A percentile compares a stretch with the other conserved stretches of the same genome.
These are phyloP conservation scores for Trachelus stipa DNA, from an alignment of 2,888 invertebrate genomes.

Conservation along the genomic window DNA sequence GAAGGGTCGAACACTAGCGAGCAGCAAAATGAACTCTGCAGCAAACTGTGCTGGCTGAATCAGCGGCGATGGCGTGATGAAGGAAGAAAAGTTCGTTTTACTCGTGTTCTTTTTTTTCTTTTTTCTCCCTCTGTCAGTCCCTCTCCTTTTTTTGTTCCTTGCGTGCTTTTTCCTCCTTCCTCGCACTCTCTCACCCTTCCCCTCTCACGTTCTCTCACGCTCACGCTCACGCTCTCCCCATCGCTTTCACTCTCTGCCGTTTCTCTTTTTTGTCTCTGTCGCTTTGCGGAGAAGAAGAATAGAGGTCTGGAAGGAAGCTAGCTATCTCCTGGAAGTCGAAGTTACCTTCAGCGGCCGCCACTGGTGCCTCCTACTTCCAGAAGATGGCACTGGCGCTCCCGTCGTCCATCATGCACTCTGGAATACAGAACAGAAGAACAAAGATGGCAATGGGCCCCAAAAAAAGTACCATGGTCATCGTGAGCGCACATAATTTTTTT, in stretches of 20 bases:
- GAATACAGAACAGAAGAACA: slow-evolving; percentile 73
- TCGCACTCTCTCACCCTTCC: neutral
- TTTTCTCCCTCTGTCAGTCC: slow-evolving; percentile 25
- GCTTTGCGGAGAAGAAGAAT: slow-evolving; percentile 55
- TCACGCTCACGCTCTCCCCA: neutral
- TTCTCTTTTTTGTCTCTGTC: slow-evolving; percentile 22
- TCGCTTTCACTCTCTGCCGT: neutral
- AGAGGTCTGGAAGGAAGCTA: slow-evolving; percentile 68
- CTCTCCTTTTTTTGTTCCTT: slow-evolving; percentile 29
- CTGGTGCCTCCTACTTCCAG: slow-evolving; percentile 73
- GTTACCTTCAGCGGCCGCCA: slow-evolving; percentile 70
- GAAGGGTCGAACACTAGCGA: slow-evolving; percentile 55
- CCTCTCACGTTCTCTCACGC: neutral
- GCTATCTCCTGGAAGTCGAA: slow-evolving; percentile 72
- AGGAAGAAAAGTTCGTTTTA: slow-evolving; percentile 45
- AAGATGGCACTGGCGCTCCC: slow-evolving; percentile 72
- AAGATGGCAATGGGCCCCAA: slow-evolving; percentile 67
- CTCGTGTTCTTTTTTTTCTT: slow-evolving; percentile 32
- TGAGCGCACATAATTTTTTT: neutral
- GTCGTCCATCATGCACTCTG: slow-evolving; percentile 71
- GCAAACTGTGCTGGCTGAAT: slow-evolving; percentile 62
- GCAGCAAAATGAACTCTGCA: slow-evolving; percentile 63
- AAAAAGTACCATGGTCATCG: slow-evolving; percentile 29
- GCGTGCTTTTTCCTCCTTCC: slow-evolving; percentile 12
- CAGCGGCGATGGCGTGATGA: slow-evolving; percentile 61